Evolutionary conservation across 35 echinoderm and acorn worm genomes (phyloP).

Genomic region (Amphiura filiformis): DNA sequence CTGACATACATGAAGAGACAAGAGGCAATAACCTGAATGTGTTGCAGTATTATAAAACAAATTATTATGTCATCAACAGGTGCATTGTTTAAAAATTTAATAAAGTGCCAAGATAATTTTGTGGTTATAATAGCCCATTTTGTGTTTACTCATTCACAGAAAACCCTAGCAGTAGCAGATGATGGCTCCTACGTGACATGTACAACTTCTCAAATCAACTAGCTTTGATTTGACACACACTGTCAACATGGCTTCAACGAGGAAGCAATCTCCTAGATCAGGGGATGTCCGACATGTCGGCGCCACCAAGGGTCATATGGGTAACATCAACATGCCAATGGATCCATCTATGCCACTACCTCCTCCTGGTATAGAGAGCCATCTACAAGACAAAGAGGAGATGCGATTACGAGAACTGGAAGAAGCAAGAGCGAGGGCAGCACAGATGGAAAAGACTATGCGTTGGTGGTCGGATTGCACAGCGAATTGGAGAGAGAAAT

Average conservation of each 20-base stretch:
- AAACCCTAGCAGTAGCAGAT: too few relatives aligned
- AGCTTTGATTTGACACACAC: too few relatives aligned
- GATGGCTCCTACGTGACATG: too few relatives aligned
- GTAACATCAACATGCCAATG: slow-evolving; percentile 19
- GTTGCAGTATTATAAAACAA: too few relatives aligned
- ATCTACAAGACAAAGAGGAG: slow-evolving; percentile 78
- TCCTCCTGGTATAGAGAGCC: slow-evolving; percentile 52
- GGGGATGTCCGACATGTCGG: slow-evolving; percentile 43
- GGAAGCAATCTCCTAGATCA: slow-evolving; percentile 14
- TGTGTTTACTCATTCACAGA: too few relatives aligned
- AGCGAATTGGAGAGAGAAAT: slow-evolving; percentile 94
- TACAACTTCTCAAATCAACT: too few relatives aligned
- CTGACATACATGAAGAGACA: too few relatives aligned
- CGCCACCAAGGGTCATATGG: slow-evolving; percentile 32
- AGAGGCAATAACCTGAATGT: too few relatives aligned
- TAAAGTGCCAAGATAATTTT: too few relatives aligned
- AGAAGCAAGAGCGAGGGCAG: slow-evolving; percentile 75
- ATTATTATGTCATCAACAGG: too few relatives aligned
- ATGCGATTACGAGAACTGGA: slow-evolving; percentile 74
- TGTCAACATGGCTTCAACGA: neutral
- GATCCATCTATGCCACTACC: slow-evolving; percentile 13
- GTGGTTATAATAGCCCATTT: too few relatives aligned
- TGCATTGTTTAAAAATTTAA: too few relatives aligned
- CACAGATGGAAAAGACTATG: slow-evolving; percentile 99
- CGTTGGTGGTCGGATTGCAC: slow-evolving; percentile 98